phyloP scores from a whole-genome alignment of 1,140 invertebrate genomes.

The Daktulosphaira vitifoliae region DNA sequence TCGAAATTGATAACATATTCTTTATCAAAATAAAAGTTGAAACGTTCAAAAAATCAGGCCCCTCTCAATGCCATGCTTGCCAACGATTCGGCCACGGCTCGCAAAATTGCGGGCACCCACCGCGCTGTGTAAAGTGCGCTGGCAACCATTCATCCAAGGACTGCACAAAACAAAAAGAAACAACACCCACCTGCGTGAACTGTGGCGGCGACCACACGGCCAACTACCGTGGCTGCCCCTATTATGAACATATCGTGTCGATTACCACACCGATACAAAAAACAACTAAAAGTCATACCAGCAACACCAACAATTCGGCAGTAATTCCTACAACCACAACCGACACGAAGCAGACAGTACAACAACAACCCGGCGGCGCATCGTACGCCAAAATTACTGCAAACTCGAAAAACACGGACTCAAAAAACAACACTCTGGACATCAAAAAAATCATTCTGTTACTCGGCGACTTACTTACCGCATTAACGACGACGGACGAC shows the following conservation, averaged over 20 bases:
- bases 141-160: background rate
- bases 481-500: background rate
- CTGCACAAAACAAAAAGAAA: background rate
- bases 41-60: background rate
- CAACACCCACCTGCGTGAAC: background rate
- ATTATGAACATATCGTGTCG: background rate
- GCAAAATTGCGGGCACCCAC: background rate
- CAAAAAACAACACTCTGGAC: no score
- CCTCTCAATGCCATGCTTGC: background rate
- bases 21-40: background rate
- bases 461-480: background rate
- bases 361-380: no score
- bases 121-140: background rate
- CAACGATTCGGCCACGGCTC: conserved; percentile 10
- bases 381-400: no score
- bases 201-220: background rate
- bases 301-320: no score
- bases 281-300: no score
- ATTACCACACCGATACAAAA: no score
- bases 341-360: no score
- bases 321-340: no score
- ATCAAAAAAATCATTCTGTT: no score
- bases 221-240: background rate
- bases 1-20: background rate
- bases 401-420: no score